These are phyloP conservation scores for Anhinga anhinga DNA, from an alignment of 2,113 vertebrate genomes.

Conservation along the genomic window DNA sequence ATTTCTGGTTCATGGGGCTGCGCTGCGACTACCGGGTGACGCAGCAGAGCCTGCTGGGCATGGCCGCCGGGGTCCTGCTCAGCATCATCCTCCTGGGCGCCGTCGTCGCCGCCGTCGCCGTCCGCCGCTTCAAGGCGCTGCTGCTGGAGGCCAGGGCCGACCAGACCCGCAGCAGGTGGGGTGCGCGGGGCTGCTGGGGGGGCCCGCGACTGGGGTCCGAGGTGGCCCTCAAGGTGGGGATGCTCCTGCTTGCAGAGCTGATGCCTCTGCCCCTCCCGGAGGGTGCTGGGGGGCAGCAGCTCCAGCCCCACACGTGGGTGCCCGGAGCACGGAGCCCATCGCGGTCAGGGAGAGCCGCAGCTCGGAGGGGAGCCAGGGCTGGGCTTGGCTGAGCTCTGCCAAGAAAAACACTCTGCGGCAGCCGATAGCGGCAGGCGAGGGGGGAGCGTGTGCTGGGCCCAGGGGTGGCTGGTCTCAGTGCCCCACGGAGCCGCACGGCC, in stretches of 20 bases:
- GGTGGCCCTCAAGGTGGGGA: background rate
- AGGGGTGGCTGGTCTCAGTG: accelerated
- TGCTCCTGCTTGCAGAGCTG: background rate
- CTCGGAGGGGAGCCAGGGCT: background rate
- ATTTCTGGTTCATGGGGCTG: slow-evolving; percentile 89
- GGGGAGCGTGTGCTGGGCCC: background rate
- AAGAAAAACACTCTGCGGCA: background rate
- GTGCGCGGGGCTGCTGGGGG: accelerated
- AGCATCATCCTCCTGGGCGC: slow-evolving; percentile 68
- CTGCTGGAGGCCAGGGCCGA: slow-evolving; percentile 85
- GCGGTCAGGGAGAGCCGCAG: background rate
- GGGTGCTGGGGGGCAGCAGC: background rate
- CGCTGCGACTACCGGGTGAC: slow-evolving; percentile 85
- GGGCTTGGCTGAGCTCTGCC: background rate
- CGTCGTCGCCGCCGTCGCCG: slow-evolving; percentile 67
- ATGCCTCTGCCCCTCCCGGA: too few species aligned
- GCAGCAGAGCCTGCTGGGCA: slow-evolving; percentile 72
- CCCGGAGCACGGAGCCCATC: background rate
- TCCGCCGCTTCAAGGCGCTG: slow-evolving; percentile 79
- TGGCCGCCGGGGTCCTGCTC: slow-evolving; percentile 75
- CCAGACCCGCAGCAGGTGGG: slow-evolving; percentile 88
- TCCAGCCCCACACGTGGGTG: background rate
- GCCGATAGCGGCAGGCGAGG: background rate
- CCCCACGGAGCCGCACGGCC: background rate
- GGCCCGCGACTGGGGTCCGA: accelerated